Percentiles rank a stretch among this genome's conserved stretches.
phyloP scores from a whole-genome alignment of 2,888 invertebrate species.

The Scrobipalpa atriplicella region DNA sequence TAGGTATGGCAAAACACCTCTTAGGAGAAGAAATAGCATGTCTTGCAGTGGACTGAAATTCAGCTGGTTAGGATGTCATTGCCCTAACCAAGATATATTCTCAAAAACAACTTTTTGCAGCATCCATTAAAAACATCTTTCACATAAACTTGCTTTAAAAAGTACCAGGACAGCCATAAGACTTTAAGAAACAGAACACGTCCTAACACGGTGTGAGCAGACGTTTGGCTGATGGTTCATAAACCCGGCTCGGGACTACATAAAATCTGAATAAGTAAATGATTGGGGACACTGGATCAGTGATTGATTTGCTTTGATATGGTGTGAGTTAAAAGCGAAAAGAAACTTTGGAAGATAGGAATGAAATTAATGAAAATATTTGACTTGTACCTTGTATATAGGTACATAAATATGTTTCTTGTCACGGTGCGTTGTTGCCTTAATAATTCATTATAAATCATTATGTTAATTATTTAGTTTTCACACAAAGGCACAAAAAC shows the following conservation, averaged over 20 bases:
- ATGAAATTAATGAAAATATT: not conserved
- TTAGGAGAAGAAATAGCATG: too few relatives aligned
- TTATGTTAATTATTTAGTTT: too few relatives aligned
- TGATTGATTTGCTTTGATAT: constrained; percentile 60
- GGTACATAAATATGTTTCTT: too few relatives aligned
- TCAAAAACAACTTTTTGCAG: too few relatives aligned
- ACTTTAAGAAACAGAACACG: constrained; percentile 25
- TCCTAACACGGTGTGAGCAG: constrained; percentile 38
- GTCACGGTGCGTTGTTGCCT: too few relatives aligned
- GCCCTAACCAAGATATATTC: too few relatives aligned
- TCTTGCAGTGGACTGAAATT: too few relatives aligned
- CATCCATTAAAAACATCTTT: not conserved
- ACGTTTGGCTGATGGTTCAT: constrained; percentile 53
- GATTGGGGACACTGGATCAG: constrained; percentile 63
- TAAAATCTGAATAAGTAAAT: constrained; percentile 72
- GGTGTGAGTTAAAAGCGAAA: constrained; percentile 37
- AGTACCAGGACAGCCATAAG: not conserved
- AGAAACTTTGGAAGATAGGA: not conserved
- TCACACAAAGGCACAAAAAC: too few relatives aligned
- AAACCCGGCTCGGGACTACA: constrained; percentile 56
- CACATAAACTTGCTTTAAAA: not conserved
- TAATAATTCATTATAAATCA: too few relatives aligned
- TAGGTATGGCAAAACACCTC: too few relatives aligned
- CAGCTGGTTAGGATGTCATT: too few relatives aligned
- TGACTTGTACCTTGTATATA: too few relatives aligned